Base-by-base conservation (phyloP, 2,888 invertebrate genomes). In the Hyposoter dolosus region DNA sequence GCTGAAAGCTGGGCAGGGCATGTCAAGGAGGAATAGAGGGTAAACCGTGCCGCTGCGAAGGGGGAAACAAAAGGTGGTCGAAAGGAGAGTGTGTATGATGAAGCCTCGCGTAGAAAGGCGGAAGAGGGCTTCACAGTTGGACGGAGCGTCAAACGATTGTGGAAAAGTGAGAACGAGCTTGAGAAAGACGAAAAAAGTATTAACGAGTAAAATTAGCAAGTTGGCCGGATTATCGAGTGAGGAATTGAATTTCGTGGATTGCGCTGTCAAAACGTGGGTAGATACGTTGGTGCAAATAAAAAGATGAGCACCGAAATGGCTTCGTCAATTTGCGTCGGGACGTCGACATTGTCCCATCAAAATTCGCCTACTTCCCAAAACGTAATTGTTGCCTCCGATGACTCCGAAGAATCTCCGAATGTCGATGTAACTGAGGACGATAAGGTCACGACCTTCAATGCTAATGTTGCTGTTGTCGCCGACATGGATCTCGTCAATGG, bases 401-500 rank as follows among this genome's bases (percentile, higher is more conserved):
- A 84, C 74, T 50, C 53, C 63, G 47, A 56, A 19, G 72, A 72
- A 19, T 28, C 75, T 9, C 32, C 50, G 50, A 65, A 3, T 40
- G 63, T 17, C 5, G 71, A 53, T 17, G 50, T 32, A 9, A 43
- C 19, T 63, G 88, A 90, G 80, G 89, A 89, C 69, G 89, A 90
- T 65, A 71, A 88, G 60, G 43, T 12, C 15, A 69, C 78, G 10
- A 60, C 76, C 47, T 56, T 32, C 45, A 78, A 80, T 35, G 65
- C 63, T 35, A 80, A 80, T 28, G 72, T 63, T 60, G 75, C 69
- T 77, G 78, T 68, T 19, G 28, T 88, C 69, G 82, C 90, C 82
- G 93, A 93, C 87, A 91, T 92, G 92, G 91, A 93, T 81, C 90
- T 93, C 89, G 93, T 95, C 88, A 93, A 95, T 91, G 96, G 96